Percentiles rank a stretch among this genome's conserved stretches.
These are phyloP conservation scores for Anagyrus pseudococci DNA, from an alignment of 2,888 invertebrate genomes.

Conservation along the genomic window DNA sequence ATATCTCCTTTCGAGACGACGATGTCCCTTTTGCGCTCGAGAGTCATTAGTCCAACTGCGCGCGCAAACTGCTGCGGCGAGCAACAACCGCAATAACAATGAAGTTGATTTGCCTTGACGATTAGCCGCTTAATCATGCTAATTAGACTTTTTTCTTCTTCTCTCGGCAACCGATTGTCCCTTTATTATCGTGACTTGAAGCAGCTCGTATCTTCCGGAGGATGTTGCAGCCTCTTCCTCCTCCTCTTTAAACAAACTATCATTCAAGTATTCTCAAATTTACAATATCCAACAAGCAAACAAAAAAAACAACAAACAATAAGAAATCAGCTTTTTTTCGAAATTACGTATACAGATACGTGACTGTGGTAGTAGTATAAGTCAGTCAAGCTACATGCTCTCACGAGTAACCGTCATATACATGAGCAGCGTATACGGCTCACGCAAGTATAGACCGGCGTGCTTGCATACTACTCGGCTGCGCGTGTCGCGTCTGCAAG, in stretches of 20 bases:
- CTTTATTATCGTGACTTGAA: too few species aligned
- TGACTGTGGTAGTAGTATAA: neutral
- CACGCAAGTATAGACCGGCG: neutral
- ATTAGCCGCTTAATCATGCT: neutral
- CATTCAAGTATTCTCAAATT: too few species aligned
- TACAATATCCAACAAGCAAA: too few species aligned
- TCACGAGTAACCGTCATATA: neutral
- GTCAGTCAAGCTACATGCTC: neutral
- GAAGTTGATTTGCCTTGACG: slow-evolving; percentile 8
- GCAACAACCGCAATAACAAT: neutral
- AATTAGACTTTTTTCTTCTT: slow-evolving; percentile 3
- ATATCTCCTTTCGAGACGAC: slow-evolving; percentile 11
- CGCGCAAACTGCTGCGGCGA: slow-evolving; percentile 9
- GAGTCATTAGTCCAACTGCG: slow-evolving; percentile 3
- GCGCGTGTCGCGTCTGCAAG: slow-evolving; percentile 18
- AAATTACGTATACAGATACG: too few species aligned
- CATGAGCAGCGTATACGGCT: too few species aligned
- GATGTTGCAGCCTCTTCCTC: too few species aligned
- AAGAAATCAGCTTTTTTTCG: too few species aligned
- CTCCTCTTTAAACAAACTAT: too few species aligned
- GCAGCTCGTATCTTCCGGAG: too few species aligned
- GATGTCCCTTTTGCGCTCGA: slow-evolving; percentile 30
- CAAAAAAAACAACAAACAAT: too few species aligned
- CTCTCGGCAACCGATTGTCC: neutral
- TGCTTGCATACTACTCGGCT: slow-evolving; percentile 34